Evolutionary conservation across 2,888 invertebrate species (phyloP), one percentile per base, ranked within the genome.

Genomic region (Drosophila aldrichi): DNA sequence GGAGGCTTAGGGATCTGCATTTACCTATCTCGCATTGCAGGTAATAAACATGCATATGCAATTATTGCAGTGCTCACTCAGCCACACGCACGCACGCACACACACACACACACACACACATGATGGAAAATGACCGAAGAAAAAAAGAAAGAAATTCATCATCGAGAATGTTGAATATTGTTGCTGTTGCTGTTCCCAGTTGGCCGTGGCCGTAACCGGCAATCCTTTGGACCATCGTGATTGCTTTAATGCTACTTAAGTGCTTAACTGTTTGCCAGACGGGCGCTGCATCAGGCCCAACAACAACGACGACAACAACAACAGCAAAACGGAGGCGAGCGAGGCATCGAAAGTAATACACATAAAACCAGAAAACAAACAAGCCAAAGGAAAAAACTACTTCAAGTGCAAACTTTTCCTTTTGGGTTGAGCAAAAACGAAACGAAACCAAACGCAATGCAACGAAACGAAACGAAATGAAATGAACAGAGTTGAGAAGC

Each of bases 241-340:
- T 82, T 85, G 81, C 81, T 81, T 82, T 85, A 85, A 82, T 82
- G 85, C 82, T 72, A 76, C 85, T 82, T 74, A 81, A 82, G 81
- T 74, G 82, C 79, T 81, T 82, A 82, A 85, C 80, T 75, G 69
- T 72, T 79, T 77, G 81, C 70, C 59, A 66, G 76, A 73, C 71
- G 46, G 73, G 66, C 67, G 70, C 63, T 65, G 55, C 65, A 66
- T 20, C 65, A 48, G 18, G 18, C 22, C 32, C 51, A 70, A 40
- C 74, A 73, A 49, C 62, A 58, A 40, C 74, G 64, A 43, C 10
- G 7, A 32, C 32, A 10, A 10, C 55, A 70, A 49, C 59, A 61
- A 44, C 62, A 61, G 43, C 64, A 61, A 25, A 20, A 55, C 41
- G 29, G 56, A 68, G n/a, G 14, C 32, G 34, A 36, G 48, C 43